Evolutionary conservation across 1,140 invertebrate species (phyloP), one percentile per base, ranked within the genome.

Genomic region (Hyphantria cunea): DNA sequence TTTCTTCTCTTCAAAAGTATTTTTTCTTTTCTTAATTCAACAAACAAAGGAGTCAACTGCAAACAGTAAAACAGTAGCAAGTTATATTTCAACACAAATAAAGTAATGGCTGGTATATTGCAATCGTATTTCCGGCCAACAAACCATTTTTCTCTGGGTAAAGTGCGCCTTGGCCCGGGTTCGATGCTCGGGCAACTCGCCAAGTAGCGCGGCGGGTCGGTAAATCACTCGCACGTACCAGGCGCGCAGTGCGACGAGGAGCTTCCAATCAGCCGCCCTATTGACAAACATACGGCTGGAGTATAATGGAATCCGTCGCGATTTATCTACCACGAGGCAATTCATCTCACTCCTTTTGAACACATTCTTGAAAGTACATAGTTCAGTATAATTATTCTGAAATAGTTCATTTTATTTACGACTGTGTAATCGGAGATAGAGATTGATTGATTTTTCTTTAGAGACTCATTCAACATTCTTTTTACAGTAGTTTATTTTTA

Each of bases 281-380:
- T 89, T 89, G 86, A 89, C 86, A 89, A 89, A 87, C 84, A 86
- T 86, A 87, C 80, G 77, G 79, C 78, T 71, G 65, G 68, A 61
- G 66, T 68, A 82, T 87, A 89, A 87, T 87, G 83, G 83, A 86
- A 75, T 81, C 70, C 60, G 70, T 73, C 66, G 72, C 72, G 74
- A 86, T 86, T 86, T 86, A 86, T 86, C 76, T 78, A 63, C 70
- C 54, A 50, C 50, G 54, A 31, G 41, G 66, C 68, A 64, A 72
- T 69, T 76, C 68, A 62, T 67, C 70, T 84, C 70, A 79, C 72
- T 72, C 71, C 56, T 63, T 82, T 71, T 68, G 64, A 75, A 68
- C n/a, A 68, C 66, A 53, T 68, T 83, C 78, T 80, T 54, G 34
- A 42, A 52, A 41, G 12, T 47, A 42, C 34, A 61, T 31, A n/a